Evolutionary conservation across 2,797 vertebrate species (phyloP).

Genomic region (Aplochiton taeniatus): DNA sequence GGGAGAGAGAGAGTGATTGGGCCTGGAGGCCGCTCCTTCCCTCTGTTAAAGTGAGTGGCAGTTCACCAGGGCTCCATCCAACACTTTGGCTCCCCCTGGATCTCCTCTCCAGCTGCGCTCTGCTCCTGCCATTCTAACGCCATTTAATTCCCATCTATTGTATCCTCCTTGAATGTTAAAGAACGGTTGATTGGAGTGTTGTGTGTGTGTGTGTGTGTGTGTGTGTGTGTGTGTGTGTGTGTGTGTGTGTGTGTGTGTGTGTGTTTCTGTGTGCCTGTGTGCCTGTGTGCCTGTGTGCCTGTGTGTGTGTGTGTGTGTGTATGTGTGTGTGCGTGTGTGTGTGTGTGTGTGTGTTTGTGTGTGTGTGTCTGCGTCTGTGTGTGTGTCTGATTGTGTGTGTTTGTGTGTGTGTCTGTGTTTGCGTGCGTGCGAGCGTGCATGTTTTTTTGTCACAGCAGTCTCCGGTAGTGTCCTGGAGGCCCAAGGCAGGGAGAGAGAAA

Average conservation of each 20-base stretch:
- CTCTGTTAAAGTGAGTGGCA: background rate
- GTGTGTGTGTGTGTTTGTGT: slow-evolving; percentile 19
- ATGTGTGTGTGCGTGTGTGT: slow-evolving; percentile 26
- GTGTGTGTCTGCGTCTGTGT: slow-evolving; percentile 30
- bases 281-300: background rate
- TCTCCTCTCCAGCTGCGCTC: no score
- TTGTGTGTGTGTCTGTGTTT: background rate
- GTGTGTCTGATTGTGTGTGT: slow-evolving; percentile 5
- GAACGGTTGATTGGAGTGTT: background rate
- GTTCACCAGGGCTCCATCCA: background rate
- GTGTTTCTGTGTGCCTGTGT: background rate
- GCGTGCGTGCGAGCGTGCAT: background rate
- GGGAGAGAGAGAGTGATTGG: slow-evolving; percentile 2
- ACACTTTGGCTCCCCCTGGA: background rate
- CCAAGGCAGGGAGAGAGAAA: no score
- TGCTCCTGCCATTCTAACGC: no score
- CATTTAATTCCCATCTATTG: background rate
- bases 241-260: slow-evolving; percentile 21
- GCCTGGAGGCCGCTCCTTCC: background rate
- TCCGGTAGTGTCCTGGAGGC: no score
- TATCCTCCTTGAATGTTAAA: background rate
- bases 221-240: slow-evolving; percentile 15
- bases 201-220: background rate
- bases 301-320: background rate
- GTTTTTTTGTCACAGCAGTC: no score